Evolutionary conservation across 2,113 vertebrate species (phyloP).

Genomic region (Athene cunicularia): DNA sequence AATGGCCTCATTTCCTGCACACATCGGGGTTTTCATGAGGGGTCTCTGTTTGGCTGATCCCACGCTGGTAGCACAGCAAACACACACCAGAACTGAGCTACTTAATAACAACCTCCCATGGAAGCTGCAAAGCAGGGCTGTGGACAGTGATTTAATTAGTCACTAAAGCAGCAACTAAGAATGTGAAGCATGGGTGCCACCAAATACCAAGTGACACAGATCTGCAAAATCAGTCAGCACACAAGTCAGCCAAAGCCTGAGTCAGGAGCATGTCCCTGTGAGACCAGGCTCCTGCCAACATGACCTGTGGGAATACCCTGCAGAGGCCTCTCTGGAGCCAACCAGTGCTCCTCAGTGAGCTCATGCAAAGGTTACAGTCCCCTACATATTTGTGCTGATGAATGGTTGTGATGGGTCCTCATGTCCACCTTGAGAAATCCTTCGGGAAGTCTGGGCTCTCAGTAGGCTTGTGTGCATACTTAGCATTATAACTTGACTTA

Average conservation of each 20-base stretch:
- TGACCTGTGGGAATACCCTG: not conserved
- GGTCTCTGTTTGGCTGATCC: not conserved
- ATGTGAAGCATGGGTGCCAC: not conserved
- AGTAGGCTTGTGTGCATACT: not conserved
- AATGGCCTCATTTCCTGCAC: not conserved
- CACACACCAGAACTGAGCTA: not conserved
- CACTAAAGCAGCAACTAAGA: not conserved
- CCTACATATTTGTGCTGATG: not conserved
- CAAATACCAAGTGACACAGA: not conserved
- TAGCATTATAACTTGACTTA: not conserved
- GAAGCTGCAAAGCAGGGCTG: not conserved
- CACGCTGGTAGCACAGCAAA: not conserved
- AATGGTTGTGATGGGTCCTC: not conserved
- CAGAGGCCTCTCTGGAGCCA: not conserved
- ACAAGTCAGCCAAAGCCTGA: not conserved
- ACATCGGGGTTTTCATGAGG: fast-evolving
- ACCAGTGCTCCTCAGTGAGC: not conserved
- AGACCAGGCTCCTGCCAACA: not conserved
- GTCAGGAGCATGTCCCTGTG: not conserved
- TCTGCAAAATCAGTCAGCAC: not conserved
- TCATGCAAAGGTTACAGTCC: not conserved
- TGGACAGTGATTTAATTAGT: not conserved
- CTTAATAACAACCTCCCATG: not conserved
- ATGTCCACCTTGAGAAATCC: not conserved
- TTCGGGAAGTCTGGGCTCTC: not conserved